Base-by-base conservation (phyloP, 2,888 invertebrate genomes). In the Drosophila nr. fundita region DNA sequence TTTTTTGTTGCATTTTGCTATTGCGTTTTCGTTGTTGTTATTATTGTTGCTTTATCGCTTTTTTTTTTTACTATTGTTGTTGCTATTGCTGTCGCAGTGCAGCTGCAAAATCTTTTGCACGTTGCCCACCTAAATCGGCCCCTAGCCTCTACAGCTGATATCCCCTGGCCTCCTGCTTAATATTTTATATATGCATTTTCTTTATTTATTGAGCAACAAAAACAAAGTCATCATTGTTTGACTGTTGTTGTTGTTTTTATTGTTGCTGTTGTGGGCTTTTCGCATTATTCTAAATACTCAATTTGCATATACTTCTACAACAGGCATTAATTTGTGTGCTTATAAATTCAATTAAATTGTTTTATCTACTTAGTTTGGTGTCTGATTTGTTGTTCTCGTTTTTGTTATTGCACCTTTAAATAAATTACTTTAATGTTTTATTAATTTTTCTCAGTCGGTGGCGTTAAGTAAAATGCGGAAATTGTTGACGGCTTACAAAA, bases 81-180 rank as follows among this genome's bases (percentile, higher is more conserved):
- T 77, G 58, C 54, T 73, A 61, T 48, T 77, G 71, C 50, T 73
- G 64, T 64, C 69, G 74, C 50, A 52, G 57, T 80, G 85, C 86
- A 90, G 86, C 86, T 86, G 86, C 89, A 86, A 76, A 86, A 86
- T 78, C 74, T 90, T 90, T 89, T 87, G 87, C 83, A 82, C 79
- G 85, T 70, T 72, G 65, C 65, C 64, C 50, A 55, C 61, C 70
- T 65, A 55, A 38, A 30, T 27, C 32, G 3, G 32, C 52, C 48
- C 29, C 59, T 24, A 3, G 24, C 42, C 38, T 24, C 54, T 27
- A 13, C 11, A 36, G 36, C 54, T 27, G 59, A 38, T 29, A 57
- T 27, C 53, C 54, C 24, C 27, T 24, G 30, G 11, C 10, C 66
- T 36, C 57, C 63, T 68, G 80, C 78, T 75, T 86, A 86, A 86